Percentiles rank a stretch among this genome's conserved stretches.
Evolutionary conservation across 2,797 vertebrate genomes (phyloP).

Genomic region (Syngnathus acus): DNA sequence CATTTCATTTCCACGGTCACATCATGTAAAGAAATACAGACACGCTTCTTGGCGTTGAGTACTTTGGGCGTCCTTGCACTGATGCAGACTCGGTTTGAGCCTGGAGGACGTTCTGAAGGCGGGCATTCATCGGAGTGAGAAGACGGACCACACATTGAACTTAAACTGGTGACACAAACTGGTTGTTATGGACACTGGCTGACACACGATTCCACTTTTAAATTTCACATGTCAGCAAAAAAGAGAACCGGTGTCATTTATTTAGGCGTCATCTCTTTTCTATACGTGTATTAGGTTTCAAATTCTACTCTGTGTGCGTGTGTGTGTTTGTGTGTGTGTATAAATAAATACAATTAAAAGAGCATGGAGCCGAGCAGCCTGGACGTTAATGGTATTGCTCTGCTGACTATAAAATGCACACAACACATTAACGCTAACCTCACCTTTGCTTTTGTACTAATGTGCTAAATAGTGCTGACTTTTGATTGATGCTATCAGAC

Average conservation of each 20-base stretch:
- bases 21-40: background rate
- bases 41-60: background rate
- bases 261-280: background rate
- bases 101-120: background rate
- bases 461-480: too few relatives aligned
- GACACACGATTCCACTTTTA: background rate
- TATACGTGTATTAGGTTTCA: background rate
- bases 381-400: background rate
- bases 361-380: background rate
- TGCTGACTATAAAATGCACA: constrained; percentile 11
- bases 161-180: background rate
- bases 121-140: background rate
- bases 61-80: background rate
- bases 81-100: background rate
- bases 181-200: background rate
- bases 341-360: background rate
- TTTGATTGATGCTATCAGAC: too few relatives aligned
- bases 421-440: constrained; percentile 43
- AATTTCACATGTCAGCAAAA: background rate
- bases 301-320: background rate
- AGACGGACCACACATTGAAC: background rate
- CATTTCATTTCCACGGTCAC: background rate
- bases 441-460: constrained; percentile 22
- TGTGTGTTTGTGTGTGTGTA: background rate
- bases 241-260: background rate